Conservation (phyloP, 1,140 invertebrate genomes). For the Lasioglossum albipes region DNA sequence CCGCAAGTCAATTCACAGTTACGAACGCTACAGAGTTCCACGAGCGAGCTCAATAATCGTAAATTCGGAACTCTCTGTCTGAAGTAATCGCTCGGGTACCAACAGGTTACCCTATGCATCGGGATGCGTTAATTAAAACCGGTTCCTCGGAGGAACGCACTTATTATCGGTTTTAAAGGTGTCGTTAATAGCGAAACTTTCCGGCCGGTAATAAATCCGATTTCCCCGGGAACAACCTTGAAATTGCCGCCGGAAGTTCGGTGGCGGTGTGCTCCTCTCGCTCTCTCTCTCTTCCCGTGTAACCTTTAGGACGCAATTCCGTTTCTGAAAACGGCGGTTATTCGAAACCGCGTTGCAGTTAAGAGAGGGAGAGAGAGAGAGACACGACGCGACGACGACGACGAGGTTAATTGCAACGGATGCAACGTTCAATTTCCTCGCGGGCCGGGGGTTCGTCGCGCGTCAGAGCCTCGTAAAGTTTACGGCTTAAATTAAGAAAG, state of each 20-base stretch:
- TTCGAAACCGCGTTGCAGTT: constrained; percentile 40
- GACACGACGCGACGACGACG: too few species aligned
- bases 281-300: background rate
- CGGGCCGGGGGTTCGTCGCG: background rate
- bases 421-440: constrained; percentile 57
- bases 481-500: constrained; percentile 56
- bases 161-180: constrained; percentile 34
- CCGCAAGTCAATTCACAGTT: background rate
- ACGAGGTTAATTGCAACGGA: constrained; percentile 55
- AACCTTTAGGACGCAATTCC: constrained; percentile 48
- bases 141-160: background rate
- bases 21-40: background rate
- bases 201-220: constrained; percentile 50
- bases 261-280: background rate
- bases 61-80: background rate
- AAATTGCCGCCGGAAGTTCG: constrained; percentile 36
- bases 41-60: background rate
- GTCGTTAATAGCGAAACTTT: constrained; percentile 21
- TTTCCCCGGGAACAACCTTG: constrained; percentile 52
- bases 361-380: too few species aligned
- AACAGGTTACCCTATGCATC: too few species aligned
- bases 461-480: constrained; percentile 44
- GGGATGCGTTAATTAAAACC: constrained; percentile 5
- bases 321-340: constrained; percentile 40
- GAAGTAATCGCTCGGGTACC: background rate